These are phyloP conservation scores for Papilio aristodemus DNA, from an alignment of 1,140 invertebrate genomes.

Conservation along the genomic window DNA sequence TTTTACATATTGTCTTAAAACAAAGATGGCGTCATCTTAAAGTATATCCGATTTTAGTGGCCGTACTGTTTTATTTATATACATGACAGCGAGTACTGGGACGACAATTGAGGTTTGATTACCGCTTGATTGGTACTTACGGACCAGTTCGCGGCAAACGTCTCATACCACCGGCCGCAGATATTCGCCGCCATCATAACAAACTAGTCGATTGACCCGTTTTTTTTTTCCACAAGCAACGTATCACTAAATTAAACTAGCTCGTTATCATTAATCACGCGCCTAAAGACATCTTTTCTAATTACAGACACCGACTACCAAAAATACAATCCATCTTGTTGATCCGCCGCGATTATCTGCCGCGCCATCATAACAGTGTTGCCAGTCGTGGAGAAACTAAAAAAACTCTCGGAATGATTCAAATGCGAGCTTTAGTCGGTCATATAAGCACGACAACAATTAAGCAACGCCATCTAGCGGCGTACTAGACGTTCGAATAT, in stretches of 20 bases:
- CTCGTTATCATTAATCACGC: constrained; percentile 29
- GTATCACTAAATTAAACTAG: constrained; percentile 21
- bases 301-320: constrained; percentile 19
- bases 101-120: constrained; percentile 19
- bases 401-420: constrained; percentile 1
- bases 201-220: not conserved
- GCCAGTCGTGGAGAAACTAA: not conserved
- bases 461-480: constrained; percentile 69
- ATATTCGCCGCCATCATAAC: not conserved
- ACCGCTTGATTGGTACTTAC: not conserved
- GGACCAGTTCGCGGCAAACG: constrained; percentile 1
- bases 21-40: not conserved
- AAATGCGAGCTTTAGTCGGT: not conserved
- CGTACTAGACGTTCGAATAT: constrained; percentile 48
- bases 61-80: constrained; percentile 3
- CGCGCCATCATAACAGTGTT: constrained; percentile 12
- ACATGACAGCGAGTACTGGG: not conserved
- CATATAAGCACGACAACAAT: constrained; percentile 47
- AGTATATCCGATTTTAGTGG: not conserved
- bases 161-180: not conserved
- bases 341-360: constrained; percentile 22
- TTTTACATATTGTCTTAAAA: not conserved
- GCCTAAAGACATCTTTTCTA: constrained; percentile 21
- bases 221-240: not conserved
- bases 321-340: constrained; percentile 30